Evolutionary conservation across 2,797 vertebrate genomes (phyloP), one percentile per base, ranked within the genome.

Genomic region (Pantherophis alleghaniensis): DNA sequence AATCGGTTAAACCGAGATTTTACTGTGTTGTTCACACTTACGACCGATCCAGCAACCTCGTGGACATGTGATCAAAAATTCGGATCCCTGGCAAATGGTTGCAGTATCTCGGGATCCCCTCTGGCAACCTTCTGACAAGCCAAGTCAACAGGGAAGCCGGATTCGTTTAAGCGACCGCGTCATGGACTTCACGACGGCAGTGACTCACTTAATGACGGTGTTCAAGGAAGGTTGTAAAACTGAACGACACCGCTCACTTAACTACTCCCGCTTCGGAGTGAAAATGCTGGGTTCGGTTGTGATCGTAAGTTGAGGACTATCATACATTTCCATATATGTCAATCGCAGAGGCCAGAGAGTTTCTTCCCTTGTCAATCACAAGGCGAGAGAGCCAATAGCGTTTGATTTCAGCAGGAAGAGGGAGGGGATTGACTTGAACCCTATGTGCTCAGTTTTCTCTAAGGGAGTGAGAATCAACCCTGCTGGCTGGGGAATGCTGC

Each of bases 161-260:
- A 61, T 61, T 24, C 22, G 6, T 61, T 61, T 26, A 61, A 61
- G 1, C 2, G 22, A 24, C 59, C 2, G 0, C 0, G 22, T 61
- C 7, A 3, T 2, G 0, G 7, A 61, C 22, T 61, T 61, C 22
- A 26, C 60, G 1, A 61, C 9, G 0, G 1, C 1, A 20, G 18
- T 0, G 57, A 59, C 0, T 59, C 60, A 2, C 2, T 61, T 61
- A 61, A 24, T 7, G 22, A 60, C 0, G 59, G 59, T 0, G 59
- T 6, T 6, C 59, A 22, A 60, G 59, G 2, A 60, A 60, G 59
- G 59, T 60, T 60, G 59, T 61, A 9, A 26, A 61, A 61, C 60
- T 3, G 60, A 61, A 26, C 24, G 5, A 14, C 26, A n/a, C 7
- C 0, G 20, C 12, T n/a, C 12, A 0, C 11, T n/a, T n/a, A 66